phyloP scores from a whole-genome alignment of 2,888 invertebrate species.

The Eristalis tenax region DNA sequence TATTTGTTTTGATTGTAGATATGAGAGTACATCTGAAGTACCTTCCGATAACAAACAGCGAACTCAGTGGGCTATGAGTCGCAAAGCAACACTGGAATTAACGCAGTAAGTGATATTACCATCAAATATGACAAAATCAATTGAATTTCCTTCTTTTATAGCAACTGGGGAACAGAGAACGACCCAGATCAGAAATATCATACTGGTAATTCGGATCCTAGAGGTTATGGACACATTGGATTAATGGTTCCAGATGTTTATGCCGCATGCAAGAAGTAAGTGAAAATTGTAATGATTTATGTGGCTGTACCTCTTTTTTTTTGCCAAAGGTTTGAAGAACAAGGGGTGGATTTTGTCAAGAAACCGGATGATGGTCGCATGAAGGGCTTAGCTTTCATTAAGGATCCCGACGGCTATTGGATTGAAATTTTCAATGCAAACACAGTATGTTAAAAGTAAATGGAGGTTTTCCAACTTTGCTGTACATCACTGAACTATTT shows the following conservation, averaged over 20 bases:
- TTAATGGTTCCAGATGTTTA: slow-evolving; percentile 94
- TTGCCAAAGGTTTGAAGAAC: slow-evolving; percentile 86
- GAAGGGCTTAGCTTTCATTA: slow-evolving; percentile 96
- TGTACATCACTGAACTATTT: not conserved
- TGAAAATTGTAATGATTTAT: not conserved
- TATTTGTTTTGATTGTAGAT: slow-evolving; percentile 78
- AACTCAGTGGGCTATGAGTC: slow-evolving; percentile 89
- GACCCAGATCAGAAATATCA: slow-evolving; percentile 91
- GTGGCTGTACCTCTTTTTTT: not conserved
- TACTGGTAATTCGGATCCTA: slow-evolving; percentile 94
- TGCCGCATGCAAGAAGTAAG: slow-evolving; percentile 87
- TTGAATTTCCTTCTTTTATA: slow-evolving; percentile 81
- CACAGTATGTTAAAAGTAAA: slow-evolving; percentile 73
- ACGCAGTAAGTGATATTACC: slow-evolving; percentile 88
- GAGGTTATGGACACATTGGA: slow-evolving; percentile 96
- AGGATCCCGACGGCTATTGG: slow-evolving; percentile 98
- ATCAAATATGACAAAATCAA: not conserved
- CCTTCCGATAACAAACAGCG: slow-evolving; percentile 87
- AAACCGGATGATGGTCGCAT: slow-evolving; percentile 95
- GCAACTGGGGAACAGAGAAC: slow-evolving; percentile 97
- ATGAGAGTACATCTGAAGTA: slow-evolving; percentile 88
- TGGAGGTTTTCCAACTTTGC: not conserved
- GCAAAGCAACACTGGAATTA: slow-evolving; percentile 93
- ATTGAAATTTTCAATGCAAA: slow-evolving; percentile 91
- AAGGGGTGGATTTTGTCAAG: slow-evolving; percentile 94